Evolutionary conservation across 2,797 vertebrate genomes (phyloP).

Genomic region (Semotilus atromaculatus): DNA sequence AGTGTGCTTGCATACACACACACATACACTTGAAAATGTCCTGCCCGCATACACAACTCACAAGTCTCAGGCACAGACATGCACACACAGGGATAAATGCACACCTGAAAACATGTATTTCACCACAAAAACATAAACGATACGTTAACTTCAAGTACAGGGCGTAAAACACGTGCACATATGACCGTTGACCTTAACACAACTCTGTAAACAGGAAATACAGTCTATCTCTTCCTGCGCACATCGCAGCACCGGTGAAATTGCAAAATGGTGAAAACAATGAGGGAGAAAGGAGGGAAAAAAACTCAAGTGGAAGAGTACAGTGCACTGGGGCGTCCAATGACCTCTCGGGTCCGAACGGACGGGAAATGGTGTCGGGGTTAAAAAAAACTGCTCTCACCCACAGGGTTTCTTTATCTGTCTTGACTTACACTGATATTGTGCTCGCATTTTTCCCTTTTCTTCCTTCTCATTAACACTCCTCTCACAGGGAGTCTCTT

Average conservation of each 20-base stretch:
- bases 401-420: conserved; percentile 41
- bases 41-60: conserved; percentile 39
- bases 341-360: conserved; percentile 42
- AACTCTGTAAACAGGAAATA: conserved; percentile 61
- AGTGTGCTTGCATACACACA: conserved; percentile 10
- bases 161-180: background rate
- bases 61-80: conserved; percentile 37
- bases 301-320: conserved; percentile 39
- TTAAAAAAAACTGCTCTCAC: conserved; percentile 56
- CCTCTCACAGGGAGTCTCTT: conserved; percentile 31
- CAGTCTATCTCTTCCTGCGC: conserved; percentile 63
- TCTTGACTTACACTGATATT: conserved; percentile 53
- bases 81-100: background rate
- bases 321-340: conserved; percentile 26
- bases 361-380: conserved; percentile 56
- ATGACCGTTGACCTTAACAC: conserved; percentile 6
- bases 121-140: background rate
- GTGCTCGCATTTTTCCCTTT: background rate
- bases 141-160: background rate
- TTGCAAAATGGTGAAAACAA: conserved; percentile 27
- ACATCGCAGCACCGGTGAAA: conserved; percentile 5
- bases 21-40: conserved; percentile 24
- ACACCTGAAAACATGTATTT: background rate
- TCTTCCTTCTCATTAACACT: conserved; percentile 54
- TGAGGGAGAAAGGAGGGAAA: conserved; percentile 4